These are phyloP conservation scores for Drosophila buzzatii DNA, from an alignment of 2,888 invertebrate species.

Conservation along the genomic window DNA sequence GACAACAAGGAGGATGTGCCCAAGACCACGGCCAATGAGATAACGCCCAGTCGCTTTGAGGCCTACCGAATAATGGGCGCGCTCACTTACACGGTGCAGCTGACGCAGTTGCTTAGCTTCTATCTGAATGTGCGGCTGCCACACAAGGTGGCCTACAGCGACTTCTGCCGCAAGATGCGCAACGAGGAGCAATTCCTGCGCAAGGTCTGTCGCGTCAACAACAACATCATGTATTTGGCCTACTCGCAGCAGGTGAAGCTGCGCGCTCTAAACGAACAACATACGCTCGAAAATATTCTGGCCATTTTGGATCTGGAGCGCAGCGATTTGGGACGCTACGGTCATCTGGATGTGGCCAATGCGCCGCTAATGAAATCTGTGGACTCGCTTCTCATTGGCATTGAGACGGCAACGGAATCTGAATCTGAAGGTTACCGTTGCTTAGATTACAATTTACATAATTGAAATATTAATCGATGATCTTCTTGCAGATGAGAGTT, in stretches of 20 bases:
- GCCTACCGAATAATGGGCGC: slow-evolving; percentile 92
- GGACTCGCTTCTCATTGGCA: slow-evolving; percentile 88
- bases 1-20: slow-evolving; percentile 85
- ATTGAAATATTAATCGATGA: background rate
- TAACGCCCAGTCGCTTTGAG: slow-evolving; percentile 88
- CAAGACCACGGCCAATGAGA: slow-evolving; percentile 85
- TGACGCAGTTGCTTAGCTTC: slow-evolving; percentile 92
- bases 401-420: slow-evolving; percentile 88
- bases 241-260: slow-evolving; percentile 91
- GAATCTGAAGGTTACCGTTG: slow-evolving; percentile 88
- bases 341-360: slow-evolving; percentile 87
- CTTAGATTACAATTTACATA: background rate
- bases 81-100: slow-evolving; percentile 93
- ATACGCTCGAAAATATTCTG: slow-evolving; percentile 90
- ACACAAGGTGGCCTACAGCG: slow-evolving; percentile 89
- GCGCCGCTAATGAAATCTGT: slow-evolving; percentile 86
- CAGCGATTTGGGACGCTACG: slow-evolving; percentile 90
- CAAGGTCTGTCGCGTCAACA: slow-evolving; percentile 91
- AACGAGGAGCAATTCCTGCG: slow-evolving; percentile 90
- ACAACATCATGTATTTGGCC: slow-evolving; percentile 92
- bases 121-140: slow-evolving; percentile 93
- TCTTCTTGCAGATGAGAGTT: slow-evolving; percentile 86
- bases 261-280: slow-evolving; percentile 88
- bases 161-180: slow-evolving; percentile 89
- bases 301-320: slow-evolving; percentile 89